A percentile compares a stretch with the other conserved stretches of the same genome.
Evolutionary conservation across 2,113 vertebrate species (phyloP).

Genomic region (Thalassoma bifasciatum): DNA sequence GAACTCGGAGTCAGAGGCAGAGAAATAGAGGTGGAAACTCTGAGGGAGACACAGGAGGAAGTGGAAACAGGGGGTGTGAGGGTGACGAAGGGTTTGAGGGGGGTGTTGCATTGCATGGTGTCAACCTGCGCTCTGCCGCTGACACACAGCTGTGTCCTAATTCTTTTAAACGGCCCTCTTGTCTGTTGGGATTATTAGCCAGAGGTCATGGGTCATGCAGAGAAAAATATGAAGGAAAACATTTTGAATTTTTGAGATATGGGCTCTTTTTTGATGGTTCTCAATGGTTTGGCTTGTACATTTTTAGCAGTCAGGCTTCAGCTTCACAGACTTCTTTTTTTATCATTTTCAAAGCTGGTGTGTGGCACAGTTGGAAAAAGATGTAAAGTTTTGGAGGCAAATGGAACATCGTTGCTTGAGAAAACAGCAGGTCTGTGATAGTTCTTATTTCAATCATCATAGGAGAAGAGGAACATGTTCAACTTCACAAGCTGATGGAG

Average conservation of each 20-base stretch:
- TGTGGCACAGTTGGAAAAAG: too few relatives aligned
- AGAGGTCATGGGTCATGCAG: conserved; percentile 25
- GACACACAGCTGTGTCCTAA: conserved; percentile 61
- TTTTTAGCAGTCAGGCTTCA: too few relatives aligned
- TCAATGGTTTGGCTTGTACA: background rate
- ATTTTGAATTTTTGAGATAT: background rate
- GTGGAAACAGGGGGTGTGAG: conserved; percentile 49
- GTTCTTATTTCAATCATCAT: too few relatives aligned
- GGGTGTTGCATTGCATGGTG: conserved; percentile 48
- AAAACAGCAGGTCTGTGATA: too few relatives aligned
- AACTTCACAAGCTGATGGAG: too few relatives aligned
- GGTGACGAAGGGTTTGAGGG: conserved; percentile 38
- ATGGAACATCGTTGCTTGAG: too few relatives aligned
- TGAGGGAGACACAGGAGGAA: conserved; percentile 51
- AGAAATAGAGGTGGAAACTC: conserved; percentile 67
- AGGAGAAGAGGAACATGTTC: too few relatives aligned
- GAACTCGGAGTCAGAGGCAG: conserved; percentile 56
- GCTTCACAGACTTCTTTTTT: too few relatives aligned
- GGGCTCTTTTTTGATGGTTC: background rate
- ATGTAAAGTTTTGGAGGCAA: too few relatives aligned
- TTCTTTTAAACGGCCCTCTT: conserved; percentile 47
- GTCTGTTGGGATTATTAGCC: conserved; percentile 35
- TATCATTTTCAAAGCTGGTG: too few relatives aligned
- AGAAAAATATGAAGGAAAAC: background rate
- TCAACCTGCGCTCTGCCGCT: conserved; percentile 32